These are phyloP conservation scores for Sceloporus tristichus DNA, from an alignment of 2,113 vertebrate species.

Conservation along the genomic window DNA sequence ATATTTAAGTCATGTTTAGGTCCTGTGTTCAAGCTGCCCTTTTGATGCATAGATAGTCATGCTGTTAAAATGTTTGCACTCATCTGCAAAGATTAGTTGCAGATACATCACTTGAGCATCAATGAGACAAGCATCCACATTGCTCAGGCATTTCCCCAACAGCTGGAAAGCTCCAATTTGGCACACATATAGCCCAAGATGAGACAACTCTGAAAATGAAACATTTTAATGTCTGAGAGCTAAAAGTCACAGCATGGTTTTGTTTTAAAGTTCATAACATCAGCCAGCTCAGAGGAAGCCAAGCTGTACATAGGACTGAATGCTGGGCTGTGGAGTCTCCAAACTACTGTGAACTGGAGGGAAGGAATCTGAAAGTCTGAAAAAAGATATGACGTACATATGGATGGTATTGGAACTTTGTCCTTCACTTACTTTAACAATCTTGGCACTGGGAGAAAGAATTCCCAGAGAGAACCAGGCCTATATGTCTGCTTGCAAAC, in stretches of 20 bases:
- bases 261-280: background rate
- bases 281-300: background rate
- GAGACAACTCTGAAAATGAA: conserved; percentile 6
- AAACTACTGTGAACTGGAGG: background rate
- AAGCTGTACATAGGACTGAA: background rate
- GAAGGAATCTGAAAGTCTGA: conserved; percentile 13
- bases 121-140: background rate
- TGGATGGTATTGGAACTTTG: background rate
- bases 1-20: background rate
- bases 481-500: background rate
- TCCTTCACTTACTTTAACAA: background rate
- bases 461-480: background rate
- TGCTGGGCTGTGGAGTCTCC: background rate
- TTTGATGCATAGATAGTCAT: background rate
- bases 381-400: background rate
- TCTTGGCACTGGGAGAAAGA: background rate
- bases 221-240: background rate
- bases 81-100: background rate
- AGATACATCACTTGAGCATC: background rate
- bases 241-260: background rate
- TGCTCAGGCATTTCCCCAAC: background rate
- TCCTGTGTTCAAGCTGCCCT: background rate
- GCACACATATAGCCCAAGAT: background rate
- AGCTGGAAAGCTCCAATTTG: conserved; percentile 7
- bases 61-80: conserved; percentile 10